Base-by-base conservation (phyloP, 2,113 vertebrate genomes). In the Centropus bengalensis region DNA sequence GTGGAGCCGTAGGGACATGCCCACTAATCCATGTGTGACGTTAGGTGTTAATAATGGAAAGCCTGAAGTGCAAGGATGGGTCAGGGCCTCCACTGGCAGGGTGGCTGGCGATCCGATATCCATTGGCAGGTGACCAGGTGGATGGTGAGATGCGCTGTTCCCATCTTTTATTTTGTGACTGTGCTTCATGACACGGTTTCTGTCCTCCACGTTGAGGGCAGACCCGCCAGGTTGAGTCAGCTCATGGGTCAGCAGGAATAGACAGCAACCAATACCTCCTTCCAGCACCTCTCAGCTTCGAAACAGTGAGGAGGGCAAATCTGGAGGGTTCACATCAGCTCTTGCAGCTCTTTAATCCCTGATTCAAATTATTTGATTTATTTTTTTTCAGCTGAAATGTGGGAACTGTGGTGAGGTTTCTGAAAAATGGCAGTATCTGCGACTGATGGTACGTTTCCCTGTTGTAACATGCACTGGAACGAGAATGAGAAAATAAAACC, bases 361-460 rank as follows among this genome's bases (percentile, higher is more conserved):
- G 30, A 33, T 86, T 36, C 71, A 51, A 20, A 80, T 47, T 54
- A 44, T 91, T 88, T 52, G 27, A 6, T 92, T 49, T 84, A 8
- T 62, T 47, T 89, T 59, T 75, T 83, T 97, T 47, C 71, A 99
- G 99, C 97, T 99, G 86, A 99, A 99, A 96, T 99, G 99, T 96
- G 99, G 98, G 36, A 99, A 99, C 96, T 99, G 99, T 82, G 98
- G 98, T 4, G 99, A 99, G 89, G 93, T 99, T 74, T 98, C 99
- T 27, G 99, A 99, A 51, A 99, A 99, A 96, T 99, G 99, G 99
- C 99, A 99, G 80, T 99, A 99, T 60, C 91, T 99, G 56, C 98
- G 98, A 26, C 70, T 99, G 47, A 97, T 98, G 99, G 99, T 99
- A 98, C 91, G 97, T 86, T 21, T 59, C 40, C 22, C 36, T 40